Percentiles rank a stretch among this genome's conserved stretches.
These are phyloP conservation scores for Oenanthe melanoleuca DNA, from an alignment of 2,113 vertebrate genomes.

Conservation along the genomic window DNA sequence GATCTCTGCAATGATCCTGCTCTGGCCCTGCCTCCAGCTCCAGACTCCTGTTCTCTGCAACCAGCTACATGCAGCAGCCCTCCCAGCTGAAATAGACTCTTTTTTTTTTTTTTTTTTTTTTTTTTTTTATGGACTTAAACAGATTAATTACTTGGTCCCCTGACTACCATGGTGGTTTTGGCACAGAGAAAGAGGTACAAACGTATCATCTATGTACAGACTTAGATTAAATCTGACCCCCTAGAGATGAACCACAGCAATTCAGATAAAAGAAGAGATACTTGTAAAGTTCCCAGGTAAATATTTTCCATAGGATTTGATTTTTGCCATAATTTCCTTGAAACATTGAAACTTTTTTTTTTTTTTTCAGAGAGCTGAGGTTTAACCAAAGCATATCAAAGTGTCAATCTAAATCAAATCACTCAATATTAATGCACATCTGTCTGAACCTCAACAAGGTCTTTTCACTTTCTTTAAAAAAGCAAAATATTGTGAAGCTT, in stretches of 20 bases:
- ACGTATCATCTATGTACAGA: neutral
- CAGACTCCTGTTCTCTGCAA: neutral
- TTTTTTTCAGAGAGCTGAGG: neutral
- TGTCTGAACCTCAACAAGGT: neutral
- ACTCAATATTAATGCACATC: neutral
- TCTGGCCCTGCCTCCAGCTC: neutral
- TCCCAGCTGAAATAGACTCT: neutral
- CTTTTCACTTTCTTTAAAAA: neutral
- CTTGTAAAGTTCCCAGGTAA: neutral
- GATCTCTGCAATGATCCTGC: neutral
- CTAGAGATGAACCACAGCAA: neutral
- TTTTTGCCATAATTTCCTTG: neutral
- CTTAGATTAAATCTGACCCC: neutral
- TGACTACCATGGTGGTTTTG: neutral
- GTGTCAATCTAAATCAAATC: constrained; percentile 2
- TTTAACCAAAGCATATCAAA: neutral
- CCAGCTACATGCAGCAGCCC: neutral
- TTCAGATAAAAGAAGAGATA: neutral
- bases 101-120: rapidly evolving
- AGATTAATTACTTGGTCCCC: neutral
- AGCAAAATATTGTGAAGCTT: neutral
- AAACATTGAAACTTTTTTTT: neutral
- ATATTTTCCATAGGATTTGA: neutral
- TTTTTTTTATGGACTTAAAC: rapidly evolving
- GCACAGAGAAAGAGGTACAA: neutral